phyloP scores from a whole-genome alignment of 2,888 invertebrate genomes.

The Tipula lateralis region DNA sequence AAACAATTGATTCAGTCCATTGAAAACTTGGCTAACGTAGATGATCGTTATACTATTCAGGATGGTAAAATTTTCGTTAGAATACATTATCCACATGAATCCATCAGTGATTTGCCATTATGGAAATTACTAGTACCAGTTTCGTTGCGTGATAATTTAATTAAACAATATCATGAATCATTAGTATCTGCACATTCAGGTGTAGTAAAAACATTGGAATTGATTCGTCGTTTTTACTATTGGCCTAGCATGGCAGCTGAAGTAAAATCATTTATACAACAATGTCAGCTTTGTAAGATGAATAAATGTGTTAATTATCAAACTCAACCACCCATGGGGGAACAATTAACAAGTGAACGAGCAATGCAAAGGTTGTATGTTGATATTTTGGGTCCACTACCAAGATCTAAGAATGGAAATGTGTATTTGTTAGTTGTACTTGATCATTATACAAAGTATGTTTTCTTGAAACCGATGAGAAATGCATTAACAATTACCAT shows the following conservation, averaged over 20 bases:
- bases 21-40: neutral
- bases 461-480: neutral
- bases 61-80: too few species aligned
- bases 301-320: too few species aligned
- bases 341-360: too few species aligned
- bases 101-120: too few species aligned
- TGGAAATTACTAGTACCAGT: too few species aligned
- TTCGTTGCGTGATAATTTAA: too few species aligned
- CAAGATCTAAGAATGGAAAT: neutral
- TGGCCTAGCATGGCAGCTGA: conserved; percentile 34
- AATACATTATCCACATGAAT: too few species aligned
- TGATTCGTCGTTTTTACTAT: conserved; percentile 32
- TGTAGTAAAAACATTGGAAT: neutral
- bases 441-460: too few species aligned
- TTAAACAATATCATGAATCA: too few species aligned
- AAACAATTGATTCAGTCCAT: neutral
- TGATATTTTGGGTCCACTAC: neutral
- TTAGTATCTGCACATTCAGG: neutral
- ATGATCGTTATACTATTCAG: neutral
- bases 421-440: neutral
- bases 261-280: conserved; percentile 30
- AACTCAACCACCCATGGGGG: conserved; percentile 24
- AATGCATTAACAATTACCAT: neutral
- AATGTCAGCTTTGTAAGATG: conserved; percentile 3
- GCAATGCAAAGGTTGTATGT: neutral